phyloP scores from a whole-genome alignment of 2,113 vertebrate species.

The Tenebrosternarchus preto region DNA sequence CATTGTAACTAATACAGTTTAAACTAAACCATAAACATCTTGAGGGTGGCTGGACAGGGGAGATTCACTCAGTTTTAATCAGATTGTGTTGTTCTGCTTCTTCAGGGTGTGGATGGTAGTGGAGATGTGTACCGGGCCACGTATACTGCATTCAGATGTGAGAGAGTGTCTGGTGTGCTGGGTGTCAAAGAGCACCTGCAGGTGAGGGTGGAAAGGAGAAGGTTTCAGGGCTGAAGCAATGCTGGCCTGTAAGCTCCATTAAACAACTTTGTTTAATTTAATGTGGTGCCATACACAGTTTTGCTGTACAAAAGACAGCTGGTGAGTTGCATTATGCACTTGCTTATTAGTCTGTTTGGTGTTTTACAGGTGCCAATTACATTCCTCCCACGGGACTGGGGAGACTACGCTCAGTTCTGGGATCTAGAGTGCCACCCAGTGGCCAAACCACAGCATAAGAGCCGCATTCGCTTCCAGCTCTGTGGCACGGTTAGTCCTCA shows the following conservation, averaged over 20 bases:
- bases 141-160: slow-evolving; percentile 87
- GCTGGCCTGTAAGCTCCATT: background rate
- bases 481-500: slow-evolving; percentile 82
- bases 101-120: slow-evolving; percentile 83
- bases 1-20: too few species aligned
- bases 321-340: background rate
- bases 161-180: slow-evolving; percentile 80
- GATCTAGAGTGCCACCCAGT: slow-evolving; percentile 86
- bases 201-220: slow-evolving; percentile 69
- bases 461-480: slow-evolving; percentile 84
- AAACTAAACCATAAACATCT: too few species aligned
- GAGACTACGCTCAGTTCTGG: slow-evolving; percentile 94
- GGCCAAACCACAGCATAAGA: slow-evolving; percentile 81
- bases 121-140: slow-evolving; percentile 85
- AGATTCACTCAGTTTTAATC: too few species aligned
- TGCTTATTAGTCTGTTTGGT: background rate
- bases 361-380: slow-evolving; percentile 78
- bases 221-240: background rate
- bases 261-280: background rate
- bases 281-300: background rate
- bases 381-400: slow-evolving; percentile 87
- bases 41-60: too few species aligned
- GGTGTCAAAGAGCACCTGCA: slow-evolving; percentile 76
- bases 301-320: background rate
- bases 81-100: slow-evolving; percentile 29